Evolutionary conservation across 2,113 vertebrate genomes (phyloP).

Genomic region (Anser cygnoides): DNA sequence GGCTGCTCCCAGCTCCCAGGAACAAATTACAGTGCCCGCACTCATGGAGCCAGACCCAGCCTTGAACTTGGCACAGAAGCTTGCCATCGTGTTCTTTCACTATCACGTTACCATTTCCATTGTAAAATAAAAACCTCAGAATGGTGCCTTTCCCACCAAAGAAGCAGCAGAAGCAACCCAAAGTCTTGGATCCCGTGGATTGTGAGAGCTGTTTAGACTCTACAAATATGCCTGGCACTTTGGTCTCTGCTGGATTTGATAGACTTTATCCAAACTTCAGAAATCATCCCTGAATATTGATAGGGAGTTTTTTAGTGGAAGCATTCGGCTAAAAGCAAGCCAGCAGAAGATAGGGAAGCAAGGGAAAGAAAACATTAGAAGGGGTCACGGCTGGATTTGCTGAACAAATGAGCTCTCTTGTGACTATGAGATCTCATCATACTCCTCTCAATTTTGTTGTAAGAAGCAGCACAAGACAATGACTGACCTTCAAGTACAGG

Average conservation of each 20-base stretch:
- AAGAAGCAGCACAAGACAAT: conserved; percentile 68
- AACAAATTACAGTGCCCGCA: not conserved
- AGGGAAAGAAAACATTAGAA: conserved; percentile 54
- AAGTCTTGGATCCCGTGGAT: not conserved
- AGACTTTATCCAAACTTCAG: conserved; percentile 33
- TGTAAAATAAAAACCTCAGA: not conserved
- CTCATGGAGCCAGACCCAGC: not conserved
- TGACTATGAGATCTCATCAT: conserved; percentile 68
- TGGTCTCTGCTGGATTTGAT: conserved; percentile 11
- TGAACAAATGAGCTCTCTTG: conserved; percentile 75
- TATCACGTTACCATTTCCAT: not conserved
- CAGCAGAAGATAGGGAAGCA: conserved; percentile 1
- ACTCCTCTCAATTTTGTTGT: conserved; percentile 64
- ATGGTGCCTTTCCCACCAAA: not conserved
- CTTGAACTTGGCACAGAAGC: not conserved
- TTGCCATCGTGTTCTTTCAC: not conserved
- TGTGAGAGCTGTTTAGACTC: not conserved
- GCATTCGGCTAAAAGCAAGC: conserved; percentile 35
- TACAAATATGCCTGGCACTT: not conserved
- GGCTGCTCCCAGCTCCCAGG: not conserved
- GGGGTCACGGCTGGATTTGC: conserved; percentile 71
- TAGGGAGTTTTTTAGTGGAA: conserved; percentile 26
- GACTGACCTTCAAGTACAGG: conserved; percentile 69
- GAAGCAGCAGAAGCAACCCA: not conserved
- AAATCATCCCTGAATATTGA: conserved; percentile 58